phyloP scores from a whole-genome alignment of 2,797 vertebrate genomes.

The Discoglossus pictus region DNA sequence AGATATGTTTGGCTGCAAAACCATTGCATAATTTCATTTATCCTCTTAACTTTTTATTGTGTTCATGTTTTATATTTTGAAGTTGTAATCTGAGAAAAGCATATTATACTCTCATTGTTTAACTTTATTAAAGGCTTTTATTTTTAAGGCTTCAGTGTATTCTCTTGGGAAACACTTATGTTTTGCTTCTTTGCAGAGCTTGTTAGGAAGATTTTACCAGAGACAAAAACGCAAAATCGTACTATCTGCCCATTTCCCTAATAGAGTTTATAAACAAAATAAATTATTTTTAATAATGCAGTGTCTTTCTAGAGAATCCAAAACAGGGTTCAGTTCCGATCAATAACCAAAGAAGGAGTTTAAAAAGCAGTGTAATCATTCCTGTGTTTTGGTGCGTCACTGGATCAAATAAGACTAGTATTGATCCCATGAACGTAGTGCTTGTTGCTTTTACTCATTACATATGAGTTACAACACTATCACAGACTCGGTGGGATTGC shows the following conservation, averaged over 20 bases:
- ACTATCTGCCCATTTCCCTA: constrained; percentile 36
- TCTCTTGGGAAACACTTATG: constrained; percentile 37
- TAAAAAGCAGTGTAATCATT: constrained; percentile 33
- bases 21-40: no score
- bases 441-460: constrained; percentile 44
- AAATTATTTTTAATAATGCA: constrained; percentile 57
- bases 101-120: no score
- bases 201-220: constrained; percentile 34
- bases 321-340: constrained; percentile 38
- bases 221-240: constrained; percentile 17
- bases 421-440: constrained; percentile 37
- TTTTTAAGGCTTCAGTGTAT: constrained; percentile 28
- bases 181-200: constrained; percentile 35
- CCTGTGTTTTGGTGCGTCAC: constrained; percentile 19
- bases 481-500: constrained; percentile 21
- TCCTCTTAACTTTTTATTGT: no score
- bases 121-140: constrained; percentile 44
- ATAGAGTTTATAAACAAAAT: constrained; percentile 45
- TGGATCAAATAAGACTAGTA: constrained; percentile 33
- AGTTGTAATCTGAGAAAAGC: no score
- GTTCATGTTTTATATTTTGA: no score
- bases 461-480: constrained; percentile 31
- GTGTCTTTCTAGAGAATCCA: constrained; percentile 19
- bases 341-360: constrained; percentile 44
- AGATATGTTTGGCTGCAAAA: no score